phyloP scores from a whole-genome alignment of 2,113 vertebrate species.

The Eudyptes chrysolophus region DNA sequence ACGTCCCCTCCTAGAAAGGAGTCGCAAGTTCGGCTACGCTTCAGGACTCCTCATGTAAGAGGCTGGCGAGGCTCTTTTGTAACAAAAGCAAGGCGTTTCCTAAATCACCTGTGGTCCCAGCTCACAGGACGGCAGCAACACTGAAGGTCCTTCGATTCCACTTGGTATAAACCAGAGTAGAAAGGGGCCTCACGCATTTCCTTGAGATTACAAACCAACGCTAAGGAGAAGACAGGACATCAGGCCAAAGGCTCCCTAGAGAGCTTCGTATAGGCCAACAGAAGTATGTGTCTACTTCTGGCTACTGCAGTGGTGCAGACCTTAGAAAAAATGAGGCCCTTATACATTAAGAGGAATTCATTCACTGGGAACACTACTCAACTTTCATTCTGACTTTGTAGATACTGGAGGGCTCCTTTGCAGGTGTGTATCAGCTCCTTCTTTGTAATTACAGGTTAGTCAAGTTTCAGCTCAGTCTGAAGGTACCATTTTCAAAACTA shows the following conservation, averaged over 20 bases:
- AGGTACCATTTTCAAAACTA: background rate
- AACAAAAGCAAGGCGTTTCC: background rate
- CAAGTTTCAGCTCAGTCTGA: background rate
- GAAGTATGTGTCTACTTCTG: background rate
- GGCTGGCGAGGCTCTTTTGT: background rate
- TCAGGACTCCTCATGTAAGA: background rate
- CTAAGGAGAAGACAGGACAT: background rate
- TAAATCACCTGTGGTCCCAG: background rate
- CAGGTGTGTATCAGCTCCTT: background rate
- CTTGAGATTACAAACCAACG: background rate
- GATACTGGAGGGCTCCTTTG: background rate
- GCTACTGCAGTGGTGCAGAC: background rate
- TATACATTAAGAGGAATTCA: background rate
- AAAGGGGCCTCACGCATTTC: background rate
- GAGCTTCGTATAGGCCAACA: background rate
- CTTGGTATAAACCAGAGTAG: background rate
- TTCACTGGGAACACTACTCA: background rate
- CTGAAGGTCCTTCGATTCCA: background rate
- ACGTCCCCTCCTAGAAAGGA: fast-evolving
- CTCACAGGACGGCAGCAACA: fast-evolving
- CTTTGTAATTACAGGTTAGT: background rate
- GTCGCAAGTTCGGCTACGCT: fast-evolving
- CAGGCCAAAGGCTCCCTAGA: background rate
- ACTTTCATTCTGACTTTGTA: background rate
- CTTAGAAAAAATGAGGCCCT: background rate